Base-by-base conservation (phyloP, 1,140 invertebrate genomes). In the Nephotettix cincticeps region DNA sequence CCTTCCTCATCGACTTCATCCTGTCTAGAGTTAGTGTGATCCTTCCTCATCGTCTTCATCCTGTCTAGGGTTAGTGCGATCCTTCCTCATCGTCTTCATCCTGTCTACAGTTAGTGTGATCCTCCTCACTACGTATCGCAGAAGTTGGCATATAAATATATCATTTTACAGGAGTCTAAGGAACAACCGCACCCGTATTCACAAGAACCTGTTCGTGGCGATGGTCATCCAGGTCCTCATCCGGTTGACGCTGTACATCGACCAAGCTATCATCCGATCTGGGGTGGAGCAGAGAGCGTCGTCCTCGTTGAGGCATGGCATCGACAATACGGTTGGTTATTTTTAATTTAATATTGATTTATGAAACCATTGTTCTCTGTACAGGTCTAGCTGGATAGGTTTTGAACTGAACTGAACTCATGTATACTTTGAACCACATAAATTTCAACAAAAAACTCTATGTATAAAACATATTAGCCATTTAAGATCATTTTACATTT, bases 121-220 rank as follows among this genome's bases (percentile, higher is more conserved):
- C n/a, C n/a, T n/a, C n/a, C n/a, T n/a, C n/a, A n/a, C n/a, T n/a
- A n/a, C n/a, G n/a, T n/a, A n/a, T n/a, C n/a, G n/a, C n/a, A n/a
- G n/a, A n/a, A n/a, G n/a, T n/a, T n/a, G n/a, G n/a, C n/a, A n/a
- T n/a, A n/a, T n/a, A n/a, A n/a, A n/a, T n/a, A n/a, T n/a, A n/a
- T n/a, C n/a, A n/a, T n/a, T 72, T 80, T 80, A n/a, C 81, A 94
- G 93, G 75, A 90, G 89, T 51, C 79, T 97, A 29, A 85, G 90
- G 70, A 96, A 96, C 76, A 93, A 93, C 76, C 85, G 94, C 68
- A 97, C 94, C 1, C 85, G 90, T 68, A 94, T 97, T 67, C 95
- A 97, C 78, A 91, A 92, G 78, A 93, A 95, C 77, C 83, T 97
- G 25, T 96, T 96, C 79, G 84, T 93, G 1, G 92, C 94, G 0